Conservation (phyloP, 1,140 invertebrate species). For the Neelides sp. region DNA sequence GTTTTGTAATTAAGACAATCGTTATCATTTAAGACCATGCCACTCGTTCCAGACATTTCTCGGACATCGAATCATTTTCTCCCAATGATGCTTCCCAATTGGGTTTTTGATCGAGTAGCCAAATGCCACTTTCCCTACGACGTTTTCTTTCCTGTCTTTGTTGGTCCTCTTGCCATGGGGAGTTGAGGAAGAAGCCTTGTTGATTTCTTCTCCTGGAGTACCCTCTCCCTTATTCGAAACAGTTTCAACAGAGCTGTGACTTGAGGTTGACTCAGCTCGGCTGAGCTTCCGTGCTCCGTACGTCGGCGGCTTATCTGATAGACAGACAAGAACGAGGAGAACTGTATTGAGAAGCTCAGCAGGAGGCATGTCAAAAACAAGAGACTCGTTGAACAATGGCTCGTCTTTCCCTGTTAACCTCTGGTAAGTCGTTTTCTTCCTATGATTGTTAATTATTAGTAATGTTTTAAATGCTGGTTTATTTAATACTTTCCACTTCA, state of each 20-base stretch:
- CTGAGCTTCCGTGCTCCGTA: not conserved
- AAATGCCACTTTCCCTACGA: conserved; percentile 30
- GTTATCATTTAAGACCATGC: conserved; percentile 26
- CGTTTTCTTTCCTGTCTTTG: conserved; percentile 20
- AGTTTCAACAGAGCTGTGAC: no score
- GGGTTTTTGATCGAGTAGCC: conserved; percentile 27
- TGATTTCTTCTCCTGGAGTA: not conserved
- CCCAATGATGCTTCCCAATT: conserved; percentile 29
- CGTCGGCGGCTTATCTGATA: conserved; percentile 17
- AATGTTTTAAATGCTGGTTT: no score
- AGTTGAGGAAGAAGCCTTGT: not conserved
- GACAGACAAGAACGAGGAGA: conserved; percentile 27
- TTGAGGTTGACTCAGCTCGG: not conserved
- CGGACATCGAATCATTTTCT: conserved; percentile 27
- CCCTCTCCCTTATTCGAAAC: no score
- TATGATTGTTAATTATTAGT: no score
- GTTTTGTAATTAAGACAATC: no score
- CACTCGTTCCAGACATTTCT: conserved; percentile 28
- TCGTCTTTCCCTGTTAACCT: conserved; percentile 13
- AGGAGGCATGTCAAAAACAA: conserved; percentile 31
- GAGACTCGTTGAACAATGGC: conserved; percentile 28
- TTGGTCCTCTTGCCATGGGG: conserved; percentile 3
- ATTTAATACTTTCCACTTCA: no score
- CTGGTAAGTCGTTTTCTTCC: conserved; percentile 28
- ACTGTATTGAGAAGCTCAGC: conserved; percentile 27